phyloP scores from a whole-genome alignment of 2,113 vertebrate species.

The Pseudonaja textilis region DNA sequence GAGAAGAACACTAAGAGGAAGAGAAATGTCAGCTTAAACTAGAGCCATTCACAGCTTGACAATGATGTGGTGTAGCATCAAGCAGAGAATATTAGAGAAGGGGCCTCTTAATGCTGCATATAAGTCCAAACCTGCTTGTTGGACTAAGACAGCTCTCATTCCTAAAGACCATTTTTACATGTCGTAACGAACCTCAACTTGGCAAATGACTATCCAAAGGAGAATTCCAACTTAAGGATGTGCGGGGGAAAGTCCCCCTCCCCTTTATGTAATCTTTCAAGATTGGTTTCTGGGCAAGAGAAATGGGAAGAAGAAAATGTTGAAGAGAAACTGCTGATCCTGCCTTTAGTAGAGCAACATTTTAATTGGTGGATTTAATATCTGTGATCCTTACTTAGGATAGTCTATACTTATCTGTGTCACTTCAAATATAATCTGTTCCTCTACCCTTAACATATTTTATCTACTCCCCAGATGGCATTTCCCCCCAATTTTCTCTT shows the following conservation, averaged over 20 bases:
- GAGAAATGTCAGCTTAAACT: not conserved
- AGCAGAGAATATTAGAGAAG: not conserved
- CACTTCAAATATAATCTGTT: not conserved
- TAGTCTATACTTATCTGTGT: not conserved
- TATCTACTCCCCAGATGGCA: not conserved
- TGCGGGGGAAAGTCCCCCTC: fast-evolving
- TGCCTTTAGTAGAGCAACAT: not conserved
- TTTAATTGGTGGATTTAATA: not conserved
- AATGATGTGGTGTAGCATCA: not conserved
- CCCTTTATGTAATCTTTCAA: not conserved
- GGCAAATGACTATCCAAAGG: not conserved
- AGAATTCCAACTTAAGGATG: not conserved
- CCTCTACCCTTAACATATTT: not conserved
- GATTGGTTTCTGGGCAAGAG: not conserved
- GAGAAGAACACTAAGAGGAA: not conserved
- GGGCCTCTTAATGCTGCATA: not conserved
- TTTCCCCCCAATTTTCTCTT: not conserved
- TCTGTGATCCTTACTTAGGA: not conserved
- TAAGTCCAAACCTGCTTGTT: not conserved
- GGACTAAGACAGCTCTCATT: not conserved
- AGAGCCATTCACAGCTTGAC: not conserved
- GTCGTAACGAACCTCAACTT: not conserved
- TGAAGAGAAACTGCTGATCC: not conserved
- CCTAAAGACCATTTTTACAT: not conserved
- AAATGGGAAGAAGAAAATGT: not conserved